Evolutionary conservation across 35 echinoderm and acorn worm genomes (phyloP).

Genomic region (Stichopus chloronotus): DNA sequence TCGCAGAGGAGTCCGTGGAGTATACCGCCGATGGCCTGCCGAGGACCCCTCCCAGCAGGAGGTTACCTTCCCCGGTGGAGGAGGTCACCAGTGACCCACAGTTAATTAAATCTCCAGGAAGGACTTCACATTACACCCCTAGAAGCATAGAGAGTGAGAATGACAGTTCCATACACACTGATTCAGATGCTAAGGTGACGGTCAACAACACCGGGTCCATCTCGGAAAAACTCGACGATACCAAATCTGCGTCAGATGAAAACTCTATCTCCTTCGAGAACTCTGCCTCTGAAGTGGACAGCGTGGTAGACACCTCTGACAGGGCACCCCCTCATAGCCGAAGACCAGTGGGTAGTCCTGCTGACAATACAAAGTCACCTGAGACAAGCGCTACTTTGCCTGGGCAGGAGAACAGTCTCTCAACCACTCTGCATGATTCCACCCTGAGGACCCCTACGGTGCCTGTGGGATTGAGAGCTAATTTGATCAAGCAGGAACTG

Average conservation of each 20-base stretch:
- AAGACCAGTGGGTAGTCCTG: not conserved
- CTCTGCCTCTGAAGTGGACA: slow-evolving; percentile 52
- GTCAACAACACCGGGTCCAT: not conserved
- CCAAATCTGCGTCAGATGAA: slow-evolving; percentile 48
- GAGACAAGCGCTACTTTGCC: slow-evolving; percentile 1
- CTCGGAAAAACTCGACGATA: slow-evolving; percentile 43
- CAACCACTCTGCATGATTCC: not conserved
- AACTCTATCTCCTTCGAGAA: slow-evolving; percentile 74
- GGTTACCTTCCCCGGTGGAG: not conserved
- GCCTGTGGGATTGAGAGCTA: slow-evolving; percentile 14
- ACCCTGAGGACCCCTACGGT: slow-evolving; percentile 54
- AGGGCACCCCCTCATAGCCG: not conserved
- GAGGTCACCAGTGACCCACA: not conserved
- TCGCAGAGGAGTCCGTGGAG: not conserved
- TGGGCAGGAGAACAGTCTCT: not conserved
- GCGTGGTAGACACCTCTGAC: slow-evolving; percentile 42
- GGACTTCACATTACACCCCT: slow-evolving; percentile 18
- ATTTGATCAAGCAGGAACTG: slow-evolving; percentile 87
- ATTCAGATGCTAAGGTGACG: slow-evolving; percentile 24
- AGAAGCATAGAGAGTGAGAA: slow-evolving; percentile 49
- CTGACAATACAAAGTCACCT: not conserved
- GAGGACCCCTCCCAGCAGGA: not conserved
- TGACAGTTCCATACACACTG: slow-evolving; percentile 55
- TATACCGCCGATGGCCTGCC: not conserved
- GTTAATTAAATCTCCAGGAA: not conserved